These are phyloP conservation scores for Psophia crepitans DNA, from an alignment of 2,113 vertebrate species.

Conservation along the genomic window DNA sequence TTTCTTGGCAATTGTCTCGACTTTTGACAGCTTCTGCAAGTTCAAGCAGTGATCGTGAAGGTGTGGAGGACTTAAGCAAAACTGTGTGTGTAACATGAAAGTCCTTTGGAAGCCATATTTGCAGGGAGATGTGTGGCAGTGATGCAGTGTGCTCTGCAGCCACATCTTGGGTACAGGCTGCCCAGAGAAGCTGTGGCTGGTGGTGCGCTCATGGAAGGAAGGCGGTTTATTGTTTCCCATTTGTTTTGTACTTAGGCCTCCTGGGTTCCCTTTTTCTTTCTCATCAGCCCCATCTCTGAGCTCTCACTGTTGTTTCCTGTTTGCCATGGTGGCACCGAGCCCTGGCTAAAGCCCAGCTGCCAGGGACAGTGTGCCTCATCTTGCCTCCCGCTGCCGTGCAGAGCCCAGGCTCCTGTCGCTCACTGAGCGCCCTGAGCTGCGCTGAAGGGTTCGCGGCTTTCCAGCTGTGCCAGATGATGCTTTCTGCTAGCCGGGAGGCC, in stretches of 20 bases:
- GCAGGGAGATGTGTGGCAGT: not conserved
- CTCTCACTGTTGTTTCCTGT: not conserved
- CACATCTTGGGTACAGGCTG: not conserved
- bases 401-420: not conserved
- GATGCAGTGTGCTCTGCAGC: not conserved
- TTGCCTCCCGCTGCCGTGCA: not conserved
- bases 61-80: not conserved
- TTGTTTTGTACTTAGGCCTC: not conserved
- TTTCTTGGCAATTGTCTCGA: not conserved
- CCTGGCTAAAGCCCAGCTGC: not conserved
- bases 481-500: fast-evolving
- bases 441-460: not conserved
- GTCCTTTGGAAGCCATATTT: not conserved
- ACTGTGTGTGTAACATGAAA: not conserved
- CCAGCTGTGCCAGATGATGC: not conserved
- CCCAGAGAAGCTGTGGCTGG: not conserved
- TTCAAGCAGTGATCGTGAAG: not conserved
- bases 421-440: fast-evolving
- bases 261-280: not conserved
- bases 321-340: not conserved
- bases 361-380: fast-evolving
- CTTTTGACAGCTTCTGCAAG: conserved; percentile 2
- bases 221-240: not conserved
- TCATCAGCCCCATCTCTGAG: not conserved
- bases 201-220: not conserved